Percentiles rank a stretch among this genome's conserved stretches.
Evolutionary conservation across 1,140 invertebrate genomes (phyloP).

Genomic region (Drosophila ironensis): DNA sequence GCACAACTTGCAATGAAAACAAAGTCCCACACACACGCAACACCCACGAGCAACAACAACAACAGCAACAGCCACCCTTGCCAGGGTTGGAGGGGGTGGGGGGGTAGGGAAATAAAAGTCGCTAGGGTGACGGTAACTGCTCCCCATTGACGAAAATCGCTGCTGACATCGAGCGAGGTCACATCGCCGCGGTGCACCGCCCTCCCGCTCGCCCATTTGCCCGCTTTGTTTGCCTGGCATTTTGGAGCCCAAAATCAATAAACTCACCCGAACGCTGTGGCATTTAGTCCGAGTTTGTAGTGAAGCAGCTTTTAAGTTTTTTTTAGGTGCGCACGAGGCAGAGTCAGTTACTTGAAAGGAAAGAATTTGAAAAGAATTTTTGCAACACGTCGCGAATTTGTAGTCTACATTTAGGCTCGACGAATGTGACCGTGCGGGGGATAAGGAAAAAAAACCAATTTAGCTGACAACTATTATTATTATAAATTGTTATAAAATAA

Average conservation of each 20-base stretch:
- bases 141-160: constrained; percentile 64
- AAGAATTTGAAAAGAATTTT: constrained; percentile 16
- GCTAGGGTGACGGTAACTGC: constrained; percentile 26
- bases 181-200: no score
- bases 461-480: no score
- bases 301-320: constrained; percentile 7
- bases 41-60: no score
- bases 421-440: constrained; percentile 1
- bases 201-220: neutral
- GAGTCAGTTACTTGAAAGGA: neutral
- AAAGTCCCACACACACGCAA: constrained; percentile 1
- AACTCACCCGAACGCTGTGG: no score
- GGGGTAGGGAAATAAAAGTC: constrained; percentile 14
- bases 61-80: no score
- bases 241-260: constrained; percentile 58
- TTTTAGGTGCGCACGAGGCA: constrained; percentile 12
- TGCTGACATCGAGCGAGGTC: constrained; percentile 73
- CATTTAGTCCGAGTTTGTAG: no score
- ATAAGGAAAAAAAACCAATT: neutral
- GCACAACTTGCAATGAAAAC: constrained; percentile 18
- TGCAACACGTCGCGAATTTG: constrained; percentile 6
- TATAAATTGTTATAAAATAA: neutral
- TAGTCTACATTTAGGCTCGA: constrained; percentile 3
- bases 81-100: no score
- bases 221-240: neutral